phyloP scores from a whole-genome alignment of 2,888 invertebrate species.

The Yponomeuta cagnagella region DNA sequence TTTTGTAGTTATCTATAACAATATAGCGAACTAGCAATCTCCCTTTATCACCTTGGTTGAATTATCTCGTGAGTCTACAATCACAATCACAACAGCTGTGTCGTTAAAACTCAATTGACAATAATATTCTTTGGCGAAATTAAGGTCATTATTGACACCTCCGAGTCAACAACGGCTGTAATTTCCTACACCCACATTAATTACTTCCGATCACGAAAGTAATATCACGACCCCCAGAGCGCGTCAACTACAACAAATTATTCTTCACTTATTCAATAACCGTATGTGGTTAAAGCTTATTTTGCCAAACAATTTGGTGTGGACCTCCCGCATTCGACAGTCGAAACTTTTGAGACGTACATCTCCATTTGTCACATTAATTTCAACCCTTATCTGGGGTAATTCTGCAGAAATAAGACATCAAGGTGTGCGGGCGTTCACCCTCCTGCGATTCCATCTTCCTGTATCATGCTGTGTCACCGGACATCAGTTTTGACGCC shows the following conservation, averaged over 20 bases:
- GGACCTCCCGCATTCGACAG: slow-evolving; percentile 52
- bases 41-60: background rate
- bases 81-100: background rate
- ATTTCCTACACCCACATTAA: slow-evolving; percentile 23
- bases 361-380: slow-evolving; percentile 56
- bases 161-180: slow-evolving; percentile 20
- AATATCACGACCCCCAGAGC: slow-evolving; percentile 3
- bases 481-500: slow-evolving; percentile 71
- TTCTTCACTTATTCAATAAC: slow-evolving; percentile 26
- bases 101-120: slow-evolving; percentile 1
- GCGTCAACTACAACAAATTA: slow-evolving; percentile 5
- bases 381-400: slow-evolving; percentile 47
- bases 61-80: background rate
- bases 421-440: slow-evolving; percentile 62
- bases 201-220: slow-evolving; percentile 59
- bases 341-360: slow-evolving; percentile 28
- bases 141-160: slow-evolving; percentile 38
- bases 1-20: too few species aligned
- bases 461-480: slow-evolving; percentile 65
- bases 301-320: slow-evolving; percentile 38
- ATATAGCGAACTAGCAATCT: background rate
- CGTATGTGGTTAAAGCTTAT: slow-evolving; percentile 37
- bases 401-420: slow-evolving; percentile 49
- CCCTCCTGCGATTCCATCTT: slow-evolving; percentile 59
- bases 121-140: slow-evolving; percentile 11